Base-by-base conservation (phyloP, 2,113 vertebrate genomes). In the Podarcis muralis region DNA sequence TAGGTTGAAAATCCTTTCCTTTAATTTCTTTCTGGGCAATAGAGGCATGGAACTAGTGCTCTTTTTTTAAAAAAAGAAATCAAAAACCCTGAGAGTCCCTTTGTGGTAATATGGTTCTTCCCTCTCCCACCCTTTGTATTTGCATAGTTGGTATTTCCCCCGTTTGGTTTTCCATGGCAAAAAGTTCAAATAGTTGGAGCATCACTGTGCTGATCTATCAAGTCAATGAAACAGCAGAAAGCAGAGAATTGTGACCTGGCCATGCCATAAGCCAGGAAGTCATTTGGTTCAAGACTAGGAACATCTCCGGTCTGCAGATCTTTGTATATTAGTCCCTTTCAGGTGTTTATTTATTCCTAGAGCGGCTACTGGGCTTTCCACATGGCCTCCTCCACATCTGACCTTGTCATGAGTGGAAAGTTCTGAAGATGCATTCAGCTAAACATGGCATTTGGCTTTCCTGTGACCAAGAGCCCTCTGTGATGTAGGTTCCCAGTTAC, bases 1-100 rank as follows among this genome's bases (percentile, higher is more conserved):
- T 99, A 96, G 99, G 99, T 99, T 94, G 32, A 48, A 92, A 91
- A 5, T 91, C 94, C 91, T 2, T 8, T 79, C 90, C 92, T 3
- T 8, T 79, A 88, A 43, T 81, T 87, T 88, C 66, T 85, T 20
- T 88, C 48, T 22, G 71, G 35, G 25, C 87, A 53, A 5, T 1
- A 3, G 37, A 87, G 65, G 91, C 85, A 90, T 16, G 71, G 13
- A 86, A 23, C 5, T 82, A 37, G n/a, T 37, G 72, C 40, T 43
- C 1, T 7, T 87, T 20, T 74, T 48, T 48, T 48, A 48, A 48
- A 11, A 48, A 43, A 43, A 43, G 5, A 43, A 48, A 48, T 3
- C 22, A 16, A 43, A 87, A 87, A 62, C 59, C 84, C 88, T 79
- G 81, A 89, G 77, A 91, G 53, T 62, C 18, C 22, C 77, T 78